Percentiles rank a stretch among this genome's conserved stretches.
Conservation (phyloP, 2,113 vertebrate genomes). For the Pelecanus crispus region DNA sequence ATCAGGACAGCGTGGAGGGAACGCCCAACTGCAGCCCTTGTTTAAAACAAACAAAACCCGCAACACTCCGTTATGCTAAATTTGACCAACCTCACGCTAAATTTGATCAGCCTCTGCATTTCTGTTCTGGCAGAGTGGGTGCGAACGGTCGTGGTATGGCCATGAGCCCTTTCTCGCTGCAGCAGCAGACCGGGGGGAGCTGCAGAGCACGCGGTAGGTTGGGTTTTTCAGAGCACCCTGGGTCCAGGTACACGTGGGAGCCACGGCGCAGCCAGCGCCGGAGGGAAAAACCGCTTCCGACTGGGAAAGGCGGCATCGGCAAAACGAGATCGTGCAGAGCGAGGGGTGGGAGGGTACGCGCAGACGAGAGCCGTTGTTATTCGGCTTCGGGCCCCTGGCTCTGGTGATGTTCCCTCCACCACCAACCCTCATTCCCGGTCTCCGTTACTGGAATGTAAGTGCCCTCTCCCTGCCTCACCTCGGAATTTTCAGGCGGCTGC, state of each 20-base stretch:
- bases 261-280: fast-evolving
- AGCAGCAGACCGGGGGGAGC: not conserved
- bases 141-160: not conserved
- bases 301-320: not conserved
- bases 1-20: not conserved
- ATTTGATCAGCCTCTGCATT: not conserved
- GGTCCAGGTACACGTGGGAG: not conserved
- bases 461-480: not conserved
- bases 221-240: not conserved
- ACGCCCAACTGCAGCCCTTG: not conserved
- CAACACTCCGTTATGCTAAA: no score
- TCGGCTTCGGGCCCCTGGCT: not conserved
- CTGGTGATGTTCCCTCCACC: not conserved
- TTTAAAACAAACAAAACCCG: not conserved
- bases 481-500: not conserved
- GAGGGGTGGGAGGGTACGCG: fast-evolving
- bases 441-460: not conserved
- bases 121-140: not conserved
- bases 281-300: not conserved
- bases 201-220: not conserved
- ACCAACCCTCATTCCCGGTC: not conserved
- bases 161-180: not conserved
- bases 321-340: fast-evolving
- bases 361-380: not conserved
- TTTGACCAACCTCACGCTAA: no score